Conservation (phyloP, 2,797 vertebrate genomes). For the Oryzias dopingdopingensis region DNA sequence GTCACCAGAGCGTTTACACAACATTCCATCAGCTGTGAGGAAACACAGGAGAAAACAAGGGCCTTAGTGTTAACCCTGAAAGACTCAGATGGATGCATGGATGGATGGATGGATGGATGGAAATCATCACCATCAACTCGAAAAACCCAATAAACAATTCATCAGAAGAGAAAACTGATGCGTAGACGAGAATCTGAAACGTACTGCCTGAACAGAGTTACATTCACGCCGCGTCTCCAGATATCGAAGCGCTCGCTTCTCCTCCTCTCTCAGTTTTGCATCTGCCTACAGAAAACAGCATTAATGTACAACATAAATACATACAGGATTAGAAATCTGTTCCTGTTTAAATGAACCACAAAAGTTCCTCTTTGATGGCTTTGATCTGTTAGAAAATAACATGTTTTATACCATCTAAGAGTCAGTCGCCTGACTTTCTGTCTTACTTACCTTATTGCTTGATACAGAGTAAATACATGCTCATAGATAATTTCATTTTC, state of each 20-base stretch:
- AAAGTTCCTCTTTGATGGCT: too few relatives aligned
- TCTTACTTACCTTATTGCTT: too few relatives aligned
- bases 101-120: neutral
- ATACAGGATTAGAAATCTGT: too few relatives aligned
- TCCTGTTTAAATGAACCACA: too few relatives aligned
- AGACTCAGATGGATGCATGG: neutral
- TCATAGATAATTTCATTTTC: too few relatives aligned
- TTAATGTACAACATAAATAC: neutral
- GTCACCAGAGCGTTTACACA: constrained; percentile 97
- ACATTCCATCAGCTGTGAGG: constrained; percentile 93
- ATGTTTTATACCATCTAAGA: too few relatives aligned
- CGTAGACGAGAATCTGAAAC: constrained; percentile 35
- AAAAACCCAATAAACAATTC: too few relatives aligned
- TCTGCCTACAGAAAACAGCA: constrained; percentile 82
- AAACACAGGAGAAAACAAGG: constrained; percentile 1
- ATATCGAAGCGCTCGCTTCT: constrained; percentile 94
- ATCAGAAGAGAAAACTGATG: too few relatives aligned
- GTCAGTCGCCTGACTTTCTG: too few relatives aligned
- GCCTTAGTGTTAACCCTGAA: neutral
- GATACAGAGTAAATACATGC: too few relatives aligned
- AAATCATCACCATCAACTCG: neutral
- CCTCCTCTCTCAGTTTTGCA: constrained; percentile 95
- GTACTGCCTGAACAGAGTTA: constrained; percentile 97
- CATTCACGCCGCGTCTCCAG: constrained; percentile 96
- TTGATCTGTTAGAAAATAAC: too few relatives aligned